These are phyloP conservation scores for Echeneis naucrates DNA, from an alignment of 2,797 vertebrate genomes.

Conservation along the genomic window DNA sequence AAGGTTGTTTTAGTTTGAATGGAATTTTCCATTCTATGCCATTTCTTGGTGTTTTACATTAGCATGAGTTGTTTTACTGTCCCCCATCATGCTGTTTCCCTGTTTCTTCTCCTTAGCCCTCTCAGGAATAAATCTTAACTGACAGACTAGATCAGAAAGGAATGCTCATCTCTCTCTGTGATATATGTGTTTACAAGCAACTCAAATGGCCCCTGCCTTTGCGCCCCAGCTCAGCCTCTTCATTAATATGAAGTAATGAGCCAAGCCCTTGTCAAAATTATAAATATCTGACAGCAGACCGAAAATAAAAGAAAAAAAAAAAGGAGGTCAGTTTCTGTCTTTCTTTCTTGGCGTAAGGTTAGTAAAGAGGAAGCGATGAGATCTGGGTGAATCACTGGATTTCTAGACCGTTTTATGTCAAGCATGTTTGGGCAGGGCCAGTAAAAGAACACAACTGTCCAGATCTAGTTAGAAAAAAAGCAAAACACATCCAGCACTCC, in stretches of 20 bases:
- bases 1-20: background rate
- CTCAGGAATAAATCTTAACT: too few relatives aligned
- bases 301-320: background rate
- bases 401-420: background rate
- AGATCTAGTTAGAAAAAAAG: too few relatives aligned
- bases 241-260: background rate
- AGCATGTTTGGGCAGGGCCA: conserved; percentile 7
- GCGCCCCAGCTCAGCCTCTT: background rate
- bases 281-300: conserved; percentile 2
- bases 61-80: background rate
- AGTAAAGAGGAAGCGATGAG: conserved; percentile 3
- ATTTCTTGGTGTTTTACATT: background rate
- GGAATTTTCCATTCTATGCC: background rate
- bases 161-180: background rate
- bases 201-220: background rate
- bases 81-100: background rate
- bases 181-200: conserved; percentile 1
- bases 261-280: background rate
- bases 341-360: background rate
- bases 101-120: background rate
- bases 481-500: background rate
- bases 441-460: conserved; percentile 6
- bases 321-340: background rate
- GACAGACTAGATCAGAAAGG: too few relatives aligned
- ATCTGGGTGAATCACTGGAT: conserved; percentile 28